Evolutionary conservation across 2,113 vertebrate species (phyloP), one percentile per base, ranked within the genome.

Genomic region (Carassius auratus): DNA sequence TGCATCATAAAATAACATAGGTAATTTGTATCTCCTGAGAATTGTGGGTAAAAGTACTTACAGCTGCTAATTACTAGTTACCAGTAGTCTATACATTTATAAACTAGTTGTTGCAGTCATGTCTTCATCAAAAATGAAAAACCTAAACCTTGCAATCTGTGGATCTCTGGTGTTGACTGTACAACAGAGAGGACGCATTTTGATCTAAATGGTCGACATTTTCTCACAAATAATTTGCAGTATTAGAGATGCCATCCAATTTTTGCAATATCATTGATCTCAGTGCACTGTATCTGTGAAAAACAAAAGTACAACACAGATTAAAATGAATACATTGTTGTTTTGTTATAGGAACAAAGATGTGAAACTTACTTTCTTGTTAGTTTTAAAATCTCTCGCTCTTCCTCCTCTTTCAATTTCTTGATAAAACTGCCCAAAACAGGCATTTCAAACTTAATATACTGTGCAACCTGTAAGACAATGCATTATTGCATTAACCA

Each of bases 371-470:
- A 97, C 96, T 96, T 97, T 91, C 90, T 93, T 50, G 94, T 96
- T 86, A 97, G 93, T 93, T 97, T 97, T 88, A 89, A 94, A 88
- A 97, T 96, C 87, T 97, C 97, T 73, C 96, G 95, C 85, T 97
- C 96, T 84, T 97, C 96, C 89, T 97, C 97, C 90, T 97, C 96
- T 92, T 95, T 96, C 75, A 97, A 92, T 88, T 97, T 97, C 90
- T 95, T 93, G 50, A 97, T 95, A 91, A 97, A 97, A 89, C 96
- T 96, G 92, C 96, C 95, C 89, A 97, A 93, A 88, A 97, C 95
- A 12, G 96, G 96, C 93, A 96, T 96, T 92, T 97, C 96, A 94
- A 97, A 97, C 90, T 97, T 97, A 85, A 97, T 97, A 91, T 97
- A 97, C 85, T 97, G 96, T 62, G 97, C 96, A 84, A 97, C 96